A percentile compares a stretch with the other conserved stretches of the same genome.
Evolutionary conservation across 2,888 invertebrate genomes (phyloP).

Genomic region (Meiosimyza decipiens): DNA sequence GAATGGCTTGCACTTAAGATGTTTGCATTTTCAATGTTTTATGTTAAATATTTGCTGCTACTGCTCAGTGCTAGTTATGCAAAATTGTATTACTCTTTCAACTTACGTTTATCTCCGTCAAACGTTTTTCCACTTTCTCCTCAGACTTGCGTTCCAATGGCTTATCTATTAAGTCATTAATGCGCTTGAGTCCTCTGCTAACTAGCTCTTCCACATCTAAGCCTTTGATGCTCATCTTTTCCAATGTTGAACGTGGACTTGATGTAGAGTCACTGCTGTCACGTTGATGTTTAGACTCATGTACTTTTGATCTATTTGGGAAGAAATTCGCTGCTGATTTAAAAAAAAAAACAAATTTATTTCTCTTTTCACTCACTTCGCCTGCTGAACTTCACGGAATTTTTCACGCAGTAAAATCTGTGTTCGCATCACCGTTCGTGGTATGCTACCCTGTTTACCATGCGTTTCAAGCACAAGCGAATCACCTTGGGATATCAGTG

Average conservation of each 20-base stretch:
- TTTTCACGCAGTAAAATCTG: constrained; percentile 65
- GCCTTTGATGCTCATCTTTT: constrained; percentile 52
- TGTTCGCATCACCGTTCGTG: constrained; percentile 64
- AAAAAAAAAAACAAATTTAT: not conserved
- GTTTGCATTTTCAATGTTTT: too few relatives aligned
- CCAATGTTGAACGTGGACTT: constrained; percentile 49
- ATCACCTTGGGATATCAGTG: constrained; percentile 81
- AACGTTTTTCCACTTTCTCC: constrained; percentile 60
- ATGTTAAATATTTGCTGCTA: too few relatives aligned
- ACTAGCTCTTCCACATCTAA: constrained; percentile 64
- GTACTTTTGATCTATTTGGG: constrained; percentile 50
- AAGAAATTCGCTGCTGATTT: not conserved
- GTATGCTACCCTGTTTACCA: constrained; percentile 63
- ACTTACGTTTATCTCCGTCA: constrained; percentile 66
- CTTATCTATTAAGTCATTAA: constrained; percentile 64
- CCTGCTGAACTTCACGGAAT: constrained; percentile 65
- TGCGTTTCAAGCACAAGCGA: constrained; percentile 79
- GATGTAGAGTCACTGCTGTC: constrained; percentile 28
- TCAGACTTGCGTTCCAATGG: constrained; percentile 60
- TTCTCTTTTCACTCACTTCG: constrained; percentile 56
- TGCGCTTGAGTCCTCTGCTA: constrained; percentile 63
- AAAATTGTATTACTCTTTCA: not conserved
- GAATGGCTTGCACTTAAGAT: too few relatives aligned
- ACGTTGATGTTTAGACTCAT: constrained; percentile 28
- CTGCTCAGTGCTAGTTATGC: too few relatives aligned